Percentiles rank a stretch among this genome's conserved stretches.
Evolutionary conservation across 2,888 invertebrate species (phyloP).

Genomic region (Leptinotarsa tumamoca): DNA sequence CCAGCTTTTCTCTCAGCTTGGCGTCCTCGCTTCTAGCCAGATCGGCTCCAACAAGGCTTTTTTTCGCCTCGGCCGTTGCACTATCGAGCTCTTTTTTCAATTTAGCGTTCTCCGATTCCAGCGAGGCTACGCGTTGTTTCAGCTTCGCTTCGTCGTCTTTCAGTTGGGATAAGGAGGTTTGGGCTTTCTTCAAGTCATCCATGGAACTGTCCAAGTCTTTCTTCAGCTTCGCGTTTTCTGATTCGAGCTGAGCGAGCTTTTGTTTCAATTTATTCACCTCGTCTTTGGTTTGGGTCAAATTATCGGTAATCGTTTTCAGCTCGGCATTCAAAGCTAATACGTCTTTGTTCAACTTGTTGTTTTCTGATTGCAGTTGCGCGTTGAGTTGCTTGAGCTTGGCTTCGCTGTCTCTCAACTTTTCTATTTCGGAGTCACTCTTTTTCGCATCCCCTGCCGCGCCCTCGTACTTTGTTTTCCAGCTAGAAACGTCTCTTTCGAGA

Average conservation of each 20-base stretch:
- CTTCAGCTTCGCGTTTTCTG: slow-evolving; percentile 50
- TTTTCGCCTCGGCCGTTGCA: slow-evolving; percentile 43
- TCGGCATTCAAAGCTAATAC: slow-evolving; percentile 42
- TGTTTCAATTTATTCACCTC: slow-evolving; percentile 36
- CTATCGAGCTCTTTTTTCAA: slow-evolving; percentile 44
- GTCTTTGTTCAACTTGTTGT: slow-evolving; percentile 51
- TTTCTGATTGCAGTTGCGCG: slow-evolving; percentile 48
- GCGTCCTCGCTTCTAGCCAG: slow-evolving; percentile 43
- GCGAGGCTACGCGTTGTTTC: slow-evolving; percentile 39
- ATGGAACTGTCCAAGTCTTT: slow-evolving; percentile 46
- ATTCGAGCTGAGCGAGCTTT: slow-evolving; percentile 41
- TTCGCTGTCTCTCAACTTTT: slow-evolving; percentile 44
- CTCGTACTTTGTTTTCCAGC: slow-evolving; percentile 43
- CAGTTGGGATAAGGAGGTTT: slow-evolving; percentile 24
- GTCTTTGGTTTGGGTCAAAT: slow-evolving; percentile 34
- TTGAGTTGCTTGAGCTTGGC: slow-evolving; percentile 46
- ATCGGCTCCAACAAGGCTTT: slow-evolving; percentile 39
- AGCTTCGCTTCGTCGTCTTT: slow-evolving; percentile 37
- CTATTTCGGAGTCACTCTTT: slow-evolving; percentile 39
- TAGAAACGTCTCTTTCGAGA: slow-evolving; percentile 37
- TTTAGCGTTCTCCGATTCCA: slow-evolving; percentile 49
- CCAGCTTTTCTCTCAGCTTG: slow-evolving; percentile 47
- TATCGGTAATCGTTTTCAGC: slow-evolving; percentile 29
- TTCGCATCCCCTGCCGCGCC: slow-evolving; percentile 47
- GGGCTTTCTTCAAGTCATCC: slow-evolving; percentile 35